Conservation (phyloP, 1,140 invertebrate genomes). For the Danaus melanippus region DNA sequence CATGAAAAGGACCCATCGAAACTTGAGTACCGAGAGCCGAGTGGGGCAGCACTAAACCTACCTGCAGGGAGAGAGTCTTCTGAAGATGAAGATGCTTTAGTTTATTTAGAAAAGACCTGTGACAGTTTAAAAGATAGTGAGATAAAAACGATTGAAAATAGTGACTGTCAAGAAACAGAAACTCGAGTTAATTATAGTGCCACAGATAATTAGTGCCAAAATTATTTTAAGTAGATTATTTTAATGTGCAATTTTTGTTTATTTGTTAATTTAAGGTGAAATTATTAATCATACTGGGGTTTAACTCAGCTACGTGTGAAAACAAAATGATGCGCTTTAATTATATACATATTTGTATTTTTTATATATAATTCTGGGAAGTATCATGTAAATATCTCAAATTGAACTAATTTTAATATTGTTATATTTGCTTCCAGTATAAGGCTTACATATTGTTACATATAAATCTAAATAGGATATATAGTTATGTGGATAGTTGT, state of each 20-base stretch:
- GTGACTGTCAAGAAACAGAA: conserved; percentile 56
- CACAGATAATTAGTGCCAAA: conserved; percentile 74
- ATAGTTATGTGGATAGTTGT: conserved; percentile 34
- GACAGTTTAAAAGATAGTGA: conserved; percentile 58
- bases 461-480: conserved; percentile 42
- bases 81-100: conserved; percentile 57
- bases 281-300: conserved; percentile 51
- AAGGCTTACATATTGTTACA: conserved; percentile 60
- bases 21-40: conserved; percentile 75
- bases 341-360: conserved; percentile 56
- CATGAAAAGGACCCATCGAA: conserved; percentile 87
- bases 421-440: conserved; percentile 67
- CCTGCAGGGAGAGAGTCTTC: conserved; percentile 51
- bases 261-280: conserved; percentile 64
- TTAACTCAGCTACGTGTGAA: conserved; percentile 55
- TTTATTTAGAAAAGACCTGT: conserved; percentile 39
- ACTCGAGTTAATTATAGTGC: conserved; percentile 70
- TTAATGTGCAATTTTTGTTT: conserved; percentile 72
- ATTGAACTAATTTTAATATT: conserved; percentile 57
- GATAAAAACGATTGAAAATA: conserved; percentile 57
- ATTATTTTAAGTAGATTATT: conserved; percentile 72
- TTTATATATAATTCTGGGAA: conserved; percentile 49
- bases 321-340: conserved; percentile 69
- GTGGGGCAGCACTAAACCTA: conserved; percentile 25
- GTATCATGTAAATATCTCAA: conserved; percentile 63